A percentile compares a stretch with the other conserved stretches of the same genome.
Conservation (phyloP, 2,113 vertebrate genomes). For the Miniopterus natalensis region DNA sequence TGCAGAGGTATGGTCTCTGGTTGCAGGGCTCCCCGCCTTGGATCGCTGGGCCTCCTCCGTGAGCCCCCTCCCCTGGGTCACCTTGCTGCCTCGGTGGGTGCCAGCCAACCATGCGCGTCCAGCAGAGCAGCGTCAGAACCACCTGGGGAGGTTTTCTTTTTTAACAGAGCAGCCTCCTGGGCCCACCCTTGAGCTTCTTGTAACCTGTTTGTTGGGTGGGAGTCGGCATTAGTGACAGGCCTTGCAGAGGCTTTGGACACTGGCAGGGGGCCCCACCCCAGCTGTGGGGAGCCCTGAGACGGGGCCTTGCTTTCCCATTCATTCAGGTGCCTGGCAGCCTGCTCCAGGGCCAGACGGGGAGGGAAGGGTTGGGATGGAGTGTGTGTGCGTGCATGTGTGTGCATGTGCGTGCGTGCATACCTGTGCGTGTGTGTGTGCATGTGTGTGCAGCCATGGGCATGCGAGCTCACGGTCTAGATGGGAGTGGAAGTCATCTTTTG, state of each 20-base stretch:
- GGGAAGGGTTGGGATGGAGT: rapidly evolving
- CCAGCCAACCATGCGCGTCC: rapidly evolving
- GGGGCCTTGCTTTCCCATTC: neutral
- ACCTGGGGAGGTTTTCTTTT: neutral
- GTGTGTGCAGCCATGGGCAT: neutral
- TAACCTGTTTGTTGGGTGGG: too few species aligned
- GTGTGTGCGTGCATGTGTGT: neutral
- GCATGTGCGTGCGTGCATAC: too few species aligned
- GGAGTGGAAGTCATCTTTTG: neutral
- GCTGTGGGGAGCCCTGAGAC: neutral
- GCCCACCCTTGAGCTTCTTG: neutral
- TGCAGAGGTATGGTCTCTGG: neutral
- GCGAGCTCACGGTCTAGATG: neutral
- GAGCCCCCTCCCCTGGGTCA: neutral
- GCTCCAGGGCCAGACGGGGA: neutral
- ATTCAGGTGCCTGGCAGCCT: neutral
- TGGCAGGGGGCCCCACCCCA: neutral
- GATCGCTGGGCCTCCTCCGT: rapidly evolving
- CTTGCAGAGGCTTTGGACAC: neutral
- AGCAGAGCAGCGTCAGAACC: too few species aligned
- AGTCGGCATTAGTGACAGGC: neutral
- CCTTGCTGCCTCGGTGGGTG: neutral
- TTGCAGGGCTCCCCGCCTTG: neutral
- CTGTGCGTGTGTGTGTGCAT: rapidly evolving
- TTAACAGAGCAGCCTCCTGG: neutral